These are phyloP conservation scores for Carlito syrichta DNA, from an alignment of 2,113 vertebrate genomes.

Conservation along the genomic window DNA sequence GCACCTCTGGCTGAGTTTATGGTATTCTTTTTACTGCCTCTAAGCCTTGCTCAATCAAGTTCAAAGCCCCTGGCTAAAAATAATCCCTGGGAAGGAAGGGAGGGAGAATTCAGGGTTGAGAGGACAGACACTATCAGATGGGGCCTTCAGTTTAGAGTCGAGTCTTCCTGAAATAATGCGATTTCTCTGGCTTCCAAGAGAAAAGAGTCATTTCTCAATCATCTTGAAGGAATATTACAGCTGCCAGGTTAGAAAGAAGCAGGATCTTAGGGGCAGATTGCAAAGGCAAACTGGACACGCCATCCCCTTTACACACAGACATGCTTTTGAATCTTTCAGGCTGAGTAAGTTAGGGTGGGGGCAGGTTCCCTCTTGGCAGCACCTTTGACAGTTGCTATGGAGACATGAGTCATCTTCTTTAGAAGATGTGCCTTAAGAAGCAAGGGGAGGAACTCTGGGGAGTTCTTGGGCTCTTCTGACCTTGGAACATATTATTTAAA, in stretches of 20 bases:
- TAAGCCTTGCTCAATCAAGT: conserved; percentile 3
- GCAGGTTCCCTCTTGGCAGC: background rate
- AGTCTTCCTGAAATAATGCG: background rate
- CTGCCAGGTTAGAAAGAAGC: background rate
- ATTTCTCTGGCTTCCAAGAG: conserved; percentile 25
- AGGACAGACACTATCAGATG: background rate
- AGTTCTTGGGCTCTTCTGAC: background rate
- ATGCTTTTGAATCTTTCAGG: background rate
- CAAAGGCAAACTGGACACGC: background rate
- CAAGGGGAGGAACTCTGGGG: background rate
- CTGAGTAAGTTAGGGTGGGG: background rate
- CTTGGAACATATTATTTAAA: background rate
- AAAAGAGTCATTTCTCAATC: background rate
- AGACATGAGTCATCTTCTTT: background rate
- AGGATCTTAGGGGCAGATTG: background rate
- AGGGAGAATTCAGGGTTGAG: background rate
- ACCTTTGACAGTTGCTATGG: background rate
- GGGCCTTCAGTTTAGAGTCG: background rate
- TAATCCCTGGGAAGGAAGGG: conserved; percentile 3
- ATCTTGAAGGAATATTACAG: background rate
- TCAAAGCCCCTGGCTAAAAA: conserved; percentile 56
- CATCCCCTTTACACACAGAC: background rate
- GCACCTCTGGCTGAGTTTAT: background rate
- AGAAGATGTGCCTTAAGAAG: background rate
- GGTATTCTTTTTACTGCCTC: background rate